Conservation (phyloP, 2,888 invertebrate species). For the Dexiosoma caninum region DNA sequence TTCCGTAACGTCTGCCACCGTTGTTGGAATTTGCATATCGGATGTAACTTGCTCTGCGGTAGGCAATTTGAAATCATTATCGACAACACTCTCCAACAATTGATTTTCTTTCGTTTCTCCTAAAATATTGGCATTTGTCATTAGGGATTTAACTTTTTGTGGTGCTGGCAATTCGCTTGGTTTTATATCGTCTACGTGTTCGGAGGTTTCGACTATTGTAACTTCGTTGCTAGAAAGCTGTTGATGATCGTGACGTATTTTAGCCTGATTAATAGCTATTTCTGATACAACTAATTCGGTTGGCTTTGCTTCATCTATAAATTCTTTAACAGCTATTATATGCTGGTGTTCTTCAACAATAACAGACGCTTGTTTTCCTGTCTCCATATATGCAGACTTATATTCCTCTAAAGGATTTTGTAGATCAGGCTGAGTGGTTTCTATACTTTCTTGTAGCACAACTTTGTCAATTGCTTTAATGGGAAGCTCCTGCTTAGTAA, state of each 20-base stretch:
- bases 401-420: slow-evolving; percentile 82
- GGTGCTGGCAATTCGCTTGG: slow-evolving; percentile 77
- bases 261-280: not conserved
- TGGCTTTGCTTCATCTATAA: slow-evolving; percentile 63
- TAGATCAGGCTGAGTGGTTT: slow-evolving; percentile 81
- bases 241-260: slow-evolving; percentile 17
- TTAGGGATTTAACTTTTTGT: slow-evolving; percentile 80
- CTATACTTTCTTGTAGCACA: slow-evolving; percentile 80
- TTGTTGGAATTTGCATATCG: slow-evolving; percentile 79
- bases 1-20: slow-evolving; percentile 81
- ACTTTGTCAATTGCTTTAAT: slow-evolving; percentile 75
- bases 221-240: slow-evolving; percentile 40
- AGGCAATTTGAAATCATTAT: slow-evolving; percentile 57
- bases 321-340: slow-evolving; percentile 79
- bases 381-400: slow-evolving; percentile 73
- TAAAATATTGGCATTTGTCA: slow-evolving; percentile 80
- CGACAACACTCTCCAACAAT: slow-evolving; percentile 79
- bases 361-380: slow-evolving; percentile 80
- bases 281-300: not conserved
- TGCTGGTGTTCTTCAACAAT: slow-evolving; percentile 82
- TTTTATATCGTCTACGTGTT: slow-evolving; percentile 37
- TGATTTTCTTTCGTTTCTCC: slow-evolving; percentile 81
- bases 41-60: slow-evolving; percentile 78
- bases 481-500: slow-evolving; percentile 32
- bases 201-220: slow-evolving; percentile 33